These are phyloP conservation scores for Rhyacichthys aspro DNA, from an alignment of 2,797 vertebrate species.

Conservation along the genomic window DNA sequence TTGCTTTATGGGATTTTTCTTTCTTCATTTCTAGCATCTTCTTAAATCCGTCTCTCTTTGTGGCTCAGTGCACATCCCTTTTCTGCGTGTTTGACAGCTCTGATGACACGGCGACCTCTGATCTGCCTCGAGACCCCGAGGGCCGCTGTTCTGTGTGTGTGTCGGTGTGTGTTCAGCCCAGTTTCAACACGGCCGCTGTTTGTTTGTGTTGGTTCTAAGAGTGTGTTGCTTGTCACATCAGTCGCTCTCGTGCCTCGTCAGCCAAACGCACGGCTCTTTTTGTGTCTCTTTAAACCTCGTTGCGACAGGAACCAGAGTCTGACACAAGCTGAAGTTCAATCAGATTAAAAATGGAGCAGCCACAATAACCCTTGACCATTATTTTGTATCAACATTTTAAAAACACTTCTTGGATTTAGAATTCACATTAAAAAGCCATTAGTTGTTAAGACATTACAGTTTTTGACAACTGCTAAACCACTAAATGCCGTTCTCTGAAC, in stretches of 20 bases:
- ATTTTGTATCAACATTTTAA: too few relatives aligned
- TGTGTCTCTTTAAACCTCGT: constrained; percentile 1
- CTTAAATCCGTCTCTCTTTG: background rate
- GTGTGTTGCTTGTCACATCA: constrained; percentile 54
- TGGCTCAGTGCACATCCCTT: constrained; percentile 43
- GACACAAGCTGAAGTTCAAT: background rate
- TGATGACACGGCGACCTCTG: constrained; percentile 62
- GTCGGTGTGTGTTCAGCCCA: constrained; percentile 15
- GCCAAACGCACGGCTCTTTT: constrained; percentile 24
- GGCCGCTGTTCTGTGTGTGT: constrained; percentile 24
- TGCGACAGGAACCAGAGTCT: background rate
- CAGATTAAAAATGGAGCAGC: background rate
- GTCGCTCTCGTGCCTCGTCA: constrained; percentile 38
- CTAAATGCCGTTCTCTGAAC: too few relatives aligned
- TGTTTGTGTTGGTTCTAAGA: constrained; percentile 35
- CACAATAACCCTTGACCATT: too few relatives aligned
- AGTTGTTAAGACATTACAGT: too few relatives aligned
- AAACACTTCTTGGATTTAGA: too few relatives aligned
- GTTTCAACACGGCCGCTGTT: constrained; percentile 27
- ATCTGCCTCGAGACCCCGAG: constrained; percentile 30
- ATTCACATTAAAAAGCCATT: too few relatives aligned
- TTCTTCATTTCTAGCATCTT: background rate
- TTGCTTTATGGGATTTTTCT: constrained; percentile 19
- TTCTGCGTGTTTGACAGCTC: constrained; percentile 50
- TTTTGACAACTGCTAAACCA: too few relatives aligned